Conservation (phyloP, 2,888 invertebrate species). For the Anthophora plumipes region DNA sequence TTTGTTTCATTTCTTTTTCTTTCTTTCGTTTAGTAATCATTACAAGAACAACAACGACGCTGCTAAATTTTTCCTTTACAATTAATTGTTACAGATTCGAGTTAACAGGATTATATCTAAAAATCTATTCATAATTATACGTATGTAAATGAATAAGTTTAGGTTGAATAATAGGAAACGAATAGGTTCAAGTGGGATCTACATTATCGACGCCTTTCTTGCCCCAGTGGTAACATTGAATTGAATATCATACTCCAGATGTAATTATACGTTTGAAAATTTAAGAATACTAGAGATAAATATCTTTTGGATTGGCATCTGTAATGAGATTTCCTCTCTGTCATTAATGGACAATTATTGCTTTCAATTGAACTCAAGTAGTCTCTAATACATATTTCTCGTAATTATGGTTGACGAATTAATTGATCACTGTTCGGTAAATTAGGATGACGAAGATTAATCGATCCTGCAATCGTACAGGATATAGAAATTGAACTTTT, state of each 20-base stretch:
- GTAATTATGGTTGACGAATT: not conserved
- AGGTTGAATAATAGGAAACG: slow-evolving; percentile 16
- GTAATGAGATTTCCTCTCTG: not conserved
- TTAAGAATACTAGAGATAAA: not conserved
- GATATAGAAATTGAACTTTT: not conserved
- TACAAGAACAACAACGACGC: slow-evolving; percentile 57
- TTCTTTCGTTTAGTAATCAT: slow-evolving; percentile 27
- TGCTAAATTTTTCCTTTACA: slow-evolving; percentile 56
- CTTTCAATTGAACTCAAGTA: not conserved
- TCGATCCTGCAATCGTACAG: not conserved
- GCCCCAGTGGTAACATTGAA: not conserved
- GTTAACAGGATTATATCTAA: slow-evolving; percentile 58
- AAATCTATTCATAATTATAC: slow-evolving; percentile 52
- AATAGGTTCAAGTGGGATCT: slow-evolving; percentile 14
- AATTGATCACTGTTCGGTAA: not conserved
- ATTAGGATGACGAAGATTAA: not conserved
- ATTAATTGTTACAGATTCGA: slow-evolving; percentile 40
- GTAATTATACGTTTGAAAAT: not conserved
- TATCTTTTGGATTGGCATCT: not conserved
- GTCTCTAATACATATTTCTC: not conserved
- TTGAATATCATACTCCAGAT: not conserved
- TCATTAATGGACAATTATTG: not conserved
- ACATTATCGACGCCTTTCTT: slow-evolving; percentile 28
- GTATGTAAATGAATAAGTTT: slow-evolving; percentile 43
- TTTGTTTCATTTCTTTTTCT: slow-evolving; percentile 11